Percentiles rank a stretch among this genome's conserved stretches.
Evolutionary conservation across 1,140 invertebrate genomes (phyloP).

Genomic region (Pteromalus puparum): DNA sequence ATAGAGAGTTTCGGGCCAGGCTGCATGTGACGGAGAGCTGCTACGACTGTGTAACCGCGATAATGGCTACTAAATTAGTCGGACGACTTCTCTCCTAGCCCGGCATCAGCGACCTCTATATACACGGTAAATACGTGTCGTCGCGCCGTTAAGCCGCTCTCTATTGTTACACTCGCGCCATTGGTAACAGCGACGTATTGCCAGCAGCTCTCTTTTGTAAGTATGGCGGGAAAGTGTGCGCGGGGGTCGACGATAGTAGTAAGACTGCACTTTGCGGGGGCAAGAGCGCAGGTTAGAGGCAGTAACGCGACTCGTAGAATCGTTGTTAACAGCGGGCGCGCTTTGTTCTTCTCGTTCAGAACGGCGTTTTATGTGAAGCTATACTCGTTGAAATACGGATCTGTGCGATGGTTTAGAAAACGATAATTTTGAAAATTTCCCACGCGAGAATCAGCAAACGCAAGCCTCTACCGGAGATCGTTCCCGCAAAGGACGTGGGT

Average conservation of each 20-base stretch:
- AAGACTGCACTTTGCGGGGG: background rate
- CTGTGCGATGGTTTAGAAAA: too few relatives aligned
- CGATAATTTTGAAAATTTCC: too few relatives aligned
- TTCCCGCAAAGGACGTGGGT: background rate
- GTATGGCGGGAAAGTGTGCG: too few relatives aligned
- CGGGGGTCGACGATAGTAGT: background rate
- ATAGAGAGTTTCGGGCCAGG: background rate
- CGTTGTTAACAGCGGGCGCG: background rate
- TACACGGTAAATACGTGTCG: background rate
- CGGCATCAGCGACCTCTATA: background rate
- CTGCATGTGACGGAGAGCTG: background rate
- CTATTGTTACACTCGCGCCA: background rate
- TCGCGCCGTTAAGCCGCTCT: background rate
- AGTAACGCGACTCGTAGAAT: background rate
- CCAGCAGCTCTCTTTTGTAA: background rate
- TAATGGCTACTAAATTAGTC: slow-evolving; percentile 36
- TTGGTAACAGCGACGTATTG: background rate
- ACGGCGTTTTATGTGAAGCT: background rate
- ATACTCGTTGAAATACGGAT: too few relatives aligned
- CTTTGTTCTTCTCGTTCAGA: background rate
- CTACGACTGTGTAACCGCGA: slow-evolving; percentile 18
- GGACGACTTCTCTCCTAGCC: background rate
- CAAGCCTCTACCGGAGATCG: background rate
- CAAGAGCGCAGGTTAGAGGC: background rate
- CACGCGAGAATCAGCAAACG: background rate